A percentile compares a stretch with the other conserved stretches of the same genome.
These are phyloP conservation scores for Arenaria interpres DNA, from an alignment of 2,113 vertebrate species.

Conservation along the genomic window DNA sequence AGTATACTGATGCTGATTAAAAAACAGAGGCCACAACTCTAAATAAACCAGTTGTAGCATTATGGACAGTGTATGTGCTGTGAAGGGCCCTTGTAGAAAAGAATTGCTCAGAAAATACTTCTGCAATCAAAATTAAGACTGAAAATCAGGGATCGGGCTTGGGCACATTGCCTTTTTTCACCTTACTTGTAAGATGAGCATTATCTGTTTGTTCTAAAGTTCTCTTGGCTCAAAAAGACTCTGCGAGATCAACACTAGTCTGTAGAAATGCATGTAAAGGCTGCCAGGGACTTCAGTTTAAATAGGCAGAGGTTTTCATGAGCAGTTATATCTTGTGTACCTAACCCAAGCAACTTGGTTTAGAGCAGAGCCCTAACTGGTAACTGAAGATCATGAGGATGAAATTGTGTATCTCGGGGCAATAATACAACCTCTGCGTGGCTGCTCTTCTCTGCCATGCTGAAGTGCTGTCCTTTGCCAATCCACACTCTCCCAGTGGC, in stretches of 20 bases:
- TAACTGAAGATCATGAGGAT: neutral
- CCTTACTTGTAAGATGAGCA: neutral
- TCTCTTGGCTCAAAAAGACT: neutral
- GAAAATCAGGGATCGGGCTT: neutral
- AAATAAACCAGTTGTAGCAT: neutral
- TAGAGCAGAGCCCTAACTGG: neutral
- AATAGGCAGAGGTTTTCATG: neutral
- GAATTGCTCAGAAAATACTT: neutral
- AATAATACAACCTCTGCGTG: neutral
- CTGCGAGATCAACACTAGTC: neutral
- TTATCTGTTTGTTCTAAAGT: neutral
- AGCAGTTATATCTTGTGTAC: neutral
- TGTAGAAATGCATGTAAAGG: neutral
- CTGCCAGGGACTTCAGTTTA: neutral
- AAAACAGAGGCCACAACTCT: neutral
- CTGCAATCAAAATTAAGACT: neutral
- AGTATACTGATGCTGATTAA: neutral
- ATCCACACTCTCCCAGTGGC: neutral
- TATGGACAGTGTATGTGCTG: neutral
- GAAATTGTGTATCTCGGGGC: neutral
- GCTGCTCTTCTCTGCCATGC: neutral
- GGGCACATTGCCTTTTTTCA: rapidly evolving
- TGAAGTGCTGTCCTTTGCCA: neutral
- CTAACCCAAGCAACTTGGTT: neutral
- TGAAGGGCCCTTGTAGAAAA: neutral